Percentiles rank a stretch among this genome's conserved stretches.
These are phyloP conservation scores for Silvanus unidentatus DNA, from an alignment of 2,888 invertebrate genomes.

Conservation along the genomic window DNA sequence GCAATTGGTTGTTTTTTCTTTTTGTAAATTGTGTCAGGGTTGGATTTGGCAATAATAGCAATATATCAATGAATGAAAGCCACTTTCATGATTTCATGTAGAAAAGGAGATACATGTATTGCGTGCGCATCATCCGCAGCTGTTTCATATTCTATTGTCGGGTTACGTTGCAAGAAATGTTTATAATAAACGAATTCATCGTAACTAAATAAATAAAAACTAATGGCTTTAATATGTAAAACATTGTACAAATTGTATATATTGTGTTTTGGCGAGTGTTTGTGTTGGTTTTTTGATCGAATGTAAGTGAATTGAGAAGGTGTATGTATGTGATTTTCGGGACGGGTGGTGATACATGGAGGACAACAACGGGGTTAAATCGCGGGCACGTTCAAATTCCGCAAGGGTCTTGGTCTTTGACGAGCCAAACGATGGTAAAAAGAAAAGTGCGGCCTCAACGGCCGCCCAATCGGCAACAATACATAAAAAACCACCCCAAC, in stretches of 20 bases:
- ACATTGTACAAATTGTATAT: not conserved
- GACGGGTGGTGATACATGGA: conserved; percentile 35
- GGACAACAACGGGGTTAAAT: conserved; percentile 40
- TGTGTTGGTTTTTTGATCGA: not conserved
- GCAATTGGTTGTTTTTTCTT: not conserved
- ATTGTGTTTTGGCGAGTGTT: not conserved
- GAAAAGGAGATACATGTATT: conserved; percentile 6
- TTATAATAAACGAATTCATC: conserved; percentile 5
- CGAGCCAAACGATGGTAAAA: conserved; percentile 51
- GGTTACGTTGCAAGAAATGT: conserved; percentile 16
- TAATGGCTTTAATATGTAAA: conserved; percentile 7
- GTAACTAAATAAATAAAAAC: conserved; percentile 1
- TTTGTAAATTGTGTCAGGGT: conserved; percentile 3
- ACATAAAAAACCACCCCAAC: not conserved
- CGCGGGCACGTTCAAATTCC: conserved; percentile 51
- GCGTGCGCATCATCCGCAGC: conserved; percentile 23
- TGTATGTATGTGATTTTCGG: conserved; percentile 3
- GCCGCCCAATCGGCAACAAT: not conserved
- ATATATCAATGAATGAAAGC: conserved; percentile 3
- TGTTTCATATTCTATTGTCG: conserved; percentile 13
- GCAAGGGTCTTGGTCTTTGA: conserved; percentile 73
- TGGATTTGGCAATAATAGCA: conserved; percentile 2
- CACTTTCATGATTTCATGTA: not conserved
- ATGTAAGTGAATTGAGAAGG: not conserved
- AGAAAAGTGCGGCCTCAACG: not conserved